Evolutionary conservation across 2,113 vertebrate genomes (phyloP).

Genomic region (Oreochromis aureus): DNA sequence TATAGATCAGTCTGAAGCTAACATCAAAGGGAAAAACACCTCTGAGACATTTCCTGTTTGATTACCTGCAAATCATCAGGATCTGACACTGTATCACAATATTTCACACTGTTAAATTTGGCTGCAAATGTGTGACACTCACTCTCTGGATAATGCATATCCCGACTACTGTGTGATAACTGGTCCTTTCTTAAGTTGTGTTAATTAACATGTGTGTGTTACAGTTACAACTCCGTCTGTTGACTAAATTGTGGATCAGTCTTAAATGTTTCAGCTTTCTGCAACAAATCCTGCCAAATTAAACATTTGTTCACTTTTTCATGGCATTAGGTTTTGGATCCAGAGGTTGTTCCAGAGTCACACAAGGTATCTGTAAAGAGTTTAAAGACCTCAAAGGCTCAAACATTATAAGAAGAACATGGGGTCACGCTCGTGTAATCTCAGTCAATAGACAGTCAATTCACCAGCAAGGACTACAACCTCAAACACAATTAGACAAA

Average conservation of each 20-base stretch:
- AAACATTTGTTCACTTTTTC: neutral
- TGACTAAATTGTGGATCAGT: neutral
- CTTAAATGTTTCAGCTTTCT: rapidly evolving
- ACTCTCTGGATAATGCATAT: neutral
- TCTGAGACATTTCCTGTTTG: neutral
- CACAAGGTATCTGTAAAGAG: neutral
- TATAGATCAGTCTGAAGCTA: neutral
- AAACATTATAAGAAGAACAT: neutral
- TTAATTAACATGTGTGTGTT: rapidly evolving
- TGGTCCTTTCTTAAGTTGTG: neutral
- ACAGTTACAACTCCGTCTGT: neutral
- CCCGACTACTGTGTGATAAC: neutral
- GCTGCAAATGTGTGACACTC: neutral
- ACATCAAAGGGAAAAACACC: neutral
- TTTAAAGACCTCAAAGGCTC: neutral
- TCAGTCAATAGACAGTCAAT: neutral
- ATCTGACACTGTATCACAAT: neutral
- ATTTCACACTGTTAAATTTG: neutral
- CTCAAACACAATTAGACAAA: neutral
- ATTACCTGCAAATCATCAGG: neutral
- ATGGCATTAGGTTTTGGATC: neutral
- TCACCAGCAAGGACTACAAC: neutral
- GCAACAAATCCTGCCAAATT: neutral
- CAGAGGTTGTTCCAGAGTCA: neutral
- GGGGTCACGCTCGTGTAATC: neutral